Conservation (phyloP, 1,140 invertebrate genomes). For the Proctacanthus coquilletti region DNA sequence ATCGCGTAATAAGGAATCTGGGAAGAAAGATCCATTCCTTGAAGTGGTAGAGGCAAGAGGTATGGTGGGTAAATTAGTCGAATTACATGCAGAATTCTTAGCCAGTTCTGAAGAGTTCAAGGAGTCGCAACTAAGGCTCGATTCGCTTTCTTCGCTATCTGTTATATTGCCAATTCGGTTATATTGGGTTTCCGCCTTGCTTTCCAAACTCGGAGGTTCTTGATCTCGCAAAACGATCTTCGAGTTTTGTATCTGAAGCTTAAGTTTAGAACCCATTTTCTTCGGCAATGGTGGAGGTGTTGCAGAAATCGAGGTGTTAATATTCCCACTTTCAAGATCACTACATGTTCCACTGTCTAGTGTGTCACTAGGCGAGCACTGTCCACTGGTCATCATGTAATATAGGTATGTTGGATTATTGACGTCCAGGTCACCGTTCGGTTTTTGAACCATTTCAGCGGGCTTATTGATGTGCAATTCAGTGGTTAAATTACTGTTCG, state of each 20-base stretch:
- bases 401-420: slow-evolving; percentile 35
- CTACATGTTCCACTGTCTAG: slow-evolving; percentile 69
- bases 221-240: slow-evolving; percentile 25
- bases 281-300: slow-evolving; percentile 53
- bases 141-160: slow-evolving; percentile 25
- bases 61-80: slow-evolving; percentile 10
- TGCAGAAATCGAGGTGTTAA: background rate
- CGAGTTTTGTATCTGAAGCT: slow-evolving; percentile 28
- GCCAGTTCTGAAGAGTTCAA: slow-evolving; percentile 20
- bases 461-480: too few species aligned
- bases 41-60: slow-evolving; percentile 1
- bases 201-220: slow-evolving; percentile 32
- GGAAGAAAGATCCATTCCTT: slow-evolving; percentile 10
- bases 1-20: slow-evolving; percentile 18
- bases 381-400: slow-evolving; percentile 53
- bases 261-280: slow-evolving; percentile 40
- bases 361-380: slow-evolving; percentile 61
- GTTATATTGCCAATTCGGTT: slow-evolving; percentile 32
- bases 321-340: slow-evolving; percentile 41
- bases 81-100: slow-evolving; percentile 3
- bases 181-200: slow-evolving; percentile 51
- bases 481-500: too few species aligned
- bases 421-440: slow-evolving; percentile 33
- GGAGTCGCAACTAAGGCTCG: slow-evolving; percentile 24
- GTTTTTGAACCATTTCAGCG: slow-evolving; percentile 17